Evolutionary conservation across 2,888 invertebrate genomes (phyloP).

Genomic region (Coremacera marginata): DNA sequence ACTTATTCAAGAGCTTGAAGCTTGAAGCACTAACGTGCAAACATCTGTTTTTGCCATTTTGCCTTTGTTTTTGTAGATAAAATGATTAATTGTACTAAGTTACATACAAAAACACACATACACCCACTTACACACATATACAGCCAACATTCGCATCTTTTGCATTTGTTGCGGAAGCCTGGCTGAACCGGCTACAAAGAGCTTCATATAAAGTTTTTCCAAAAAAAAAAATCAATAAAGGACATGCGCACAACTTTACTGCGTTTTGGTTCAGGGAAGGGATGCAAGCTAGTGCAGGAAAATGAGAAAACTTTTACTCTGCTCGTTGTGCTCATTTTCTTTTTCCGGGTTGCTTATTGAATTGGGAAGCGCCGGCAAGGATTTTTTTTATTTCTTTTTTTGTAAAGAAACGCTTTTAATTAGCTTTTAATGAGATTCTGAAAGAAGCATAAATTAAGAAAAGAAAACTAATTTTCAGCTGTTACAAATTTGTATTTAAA

Average conservation of each 20-base stretch:
- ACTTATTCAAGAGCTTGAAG: too few relatives aligned
- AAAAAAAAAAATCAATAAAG: conserved; percentile 31
- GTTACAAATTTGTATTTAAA: neutral
- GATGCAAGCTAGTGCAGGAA: conserved; percentile 1
- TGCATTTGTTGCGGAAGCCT: conserved; percentile 19
- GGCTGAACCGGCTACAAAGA: neutral
- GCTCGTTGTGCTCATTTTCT: conserved; percentile 24
- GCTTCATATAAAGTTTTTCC: neutral
- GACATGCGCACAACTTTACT: conserved; percentile 24
- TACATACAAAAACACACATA: neutral
- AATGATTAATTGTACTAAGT: neutral
- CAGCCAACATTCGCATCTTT: neutral
- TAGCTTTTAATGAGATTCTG: conserved; percentile 9
- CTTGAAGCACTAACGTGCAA: too few relatives aligned
- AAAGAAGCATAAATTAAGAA: neutral
- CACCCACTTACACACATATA: neutral
- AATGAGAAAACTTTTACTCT: conserved; percentile 6
- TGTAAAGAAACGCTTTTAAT: conserved; percentile 10
- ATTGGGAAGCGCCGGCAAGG: neutral
- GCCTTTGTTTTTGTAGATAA: neutral
- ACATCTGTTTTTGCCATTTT: too few relatives aligned
- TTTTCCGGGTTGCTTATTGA: conserved; percentile 19
- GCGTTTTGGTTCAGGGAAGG: neutral
- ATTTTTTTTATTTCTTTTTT: conserved; percentile 5
- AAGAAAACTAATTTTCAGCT: neutral